Conservation (phyloP, 2,113 vertebrate genomes). For the Fulmarus glacialis region DNA sequence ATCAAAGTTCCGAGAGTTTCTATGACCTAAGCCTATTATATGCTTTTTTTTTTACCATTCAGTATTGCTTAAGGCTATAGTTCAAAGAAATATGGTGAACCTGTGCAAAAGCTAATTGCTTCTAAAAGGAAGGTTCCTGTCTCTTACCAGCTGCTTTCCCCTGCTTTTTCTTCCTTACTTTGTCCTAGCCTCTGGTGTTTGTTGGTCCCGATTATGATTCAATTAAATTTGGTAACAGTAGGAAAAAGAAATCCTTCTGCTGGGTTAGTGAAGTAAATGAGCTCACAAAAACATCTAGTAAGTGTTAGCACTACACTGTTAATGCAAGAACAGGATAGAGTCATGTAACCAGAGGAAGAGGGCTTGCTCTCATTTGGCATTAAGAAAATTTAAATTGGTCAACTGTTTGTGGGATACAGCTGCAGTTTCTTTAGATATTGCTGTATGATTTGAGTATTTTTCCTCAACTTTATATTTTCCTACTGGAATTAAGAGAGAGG, state of each 20-base stretch:
- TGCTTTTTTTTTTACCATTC: background rate
- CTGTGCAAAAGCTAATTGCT: background rate
- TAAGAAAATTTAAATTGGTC: background rate
- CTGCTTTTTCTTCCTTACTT: background rate
- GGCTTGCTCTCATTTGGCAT: background rate
- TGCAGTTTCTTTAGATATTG: background rate
- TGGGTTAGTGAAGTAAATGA: background rate
- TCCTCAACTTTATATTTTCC: background rate
- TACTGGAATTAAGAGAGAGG: background rate
- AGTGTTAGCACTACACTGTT: background rate
- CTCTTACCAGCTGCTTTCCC: background rate
- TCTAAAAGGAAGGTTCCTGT: background rate
- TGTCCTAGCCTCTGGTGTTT: background rate
- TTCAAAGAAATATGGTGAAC: background rate
- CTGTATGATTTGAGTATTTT: background rate
- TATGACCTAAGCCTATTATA: background rate
- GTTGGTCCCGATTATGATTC: background rate
- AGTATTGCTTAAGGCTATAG: background rate
- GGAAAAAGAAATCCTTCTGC: background rate
- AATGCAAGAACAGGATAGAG: background rate
- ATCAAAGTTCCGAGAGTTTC: background rate
- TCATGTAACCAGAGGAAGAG: background rate
- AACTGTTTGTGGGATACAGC: background rate
- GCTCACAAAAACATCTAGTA: background rate
- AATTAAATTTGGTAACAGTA: background rate